Conservation (phyloP, 1,140 invertebrate species). For the Zophobas atratus region DNA sequence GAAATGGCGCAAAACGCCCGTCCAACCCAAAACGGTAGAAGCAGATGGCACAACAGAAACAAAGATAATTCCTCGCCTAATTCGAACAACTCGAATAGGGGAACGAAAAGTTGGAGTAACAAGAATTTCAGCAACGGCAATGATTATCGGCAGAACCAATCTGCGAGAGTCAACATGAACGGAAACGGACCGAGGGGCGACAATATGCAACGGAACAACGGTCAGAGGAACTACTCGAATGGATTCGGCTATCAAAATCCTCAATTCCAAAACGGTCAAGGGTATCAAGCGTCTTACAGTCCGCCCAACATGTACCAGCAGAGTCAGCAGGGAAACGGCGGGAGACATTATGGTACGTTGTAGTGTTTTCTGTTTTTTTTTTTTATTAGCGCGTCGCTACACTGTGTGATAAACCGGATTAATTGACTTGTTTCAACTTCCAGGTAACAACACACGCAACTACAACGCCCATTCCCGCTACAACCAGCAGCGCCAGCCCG, state of each 20-base stretch:
- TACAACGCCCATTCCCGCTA: constrained; percentile 64
- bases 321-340: constrained; percentile 40
- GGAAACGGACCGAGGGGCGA: constrained; percentile 36
- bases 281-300: constrained; percentile 61
- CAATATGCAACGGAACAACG: constrained; percentile 30
- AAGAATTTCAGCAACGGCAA: constrained; percentile 61
- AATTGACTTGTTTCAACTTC: constrained; percentile 43
- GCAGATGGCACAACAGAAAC: constrained; percentile 70
- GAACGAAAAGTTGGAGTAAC: constrained; percentile 67
- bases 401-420: no score
- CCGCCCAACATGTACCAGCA: constrained; percentile 57
- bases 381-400: no score
- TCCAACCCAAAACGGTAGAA: constrained; percentile 67
- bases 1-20: constrained; percentile 74
- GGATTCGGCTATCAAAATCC: constrained; percentile 54
- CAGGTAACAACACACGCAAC: constrained; percentile 64
- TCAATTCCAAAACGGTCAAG: constrained; percentile 56
- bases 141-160: constrained; percentile 57
- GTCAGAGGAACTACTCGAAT: constrained; percentile 14
- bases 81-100: constrained; percentile 66
- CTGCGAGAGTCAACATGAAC: constrained; percentile 51
- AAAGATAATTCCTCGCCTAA: constrained; percentile 67
- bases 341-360: constrained; percentile 46
- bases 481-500: constrained; percentile 63
- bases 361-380: constrained; percentile 43